Percentiles rank a stretch among this genome's conserved stretches.
Evolutionary conservation across 2,888 invertebrate genomes (phyloP).

Genomic region (Allophyes oxyacanthae): DNA sequence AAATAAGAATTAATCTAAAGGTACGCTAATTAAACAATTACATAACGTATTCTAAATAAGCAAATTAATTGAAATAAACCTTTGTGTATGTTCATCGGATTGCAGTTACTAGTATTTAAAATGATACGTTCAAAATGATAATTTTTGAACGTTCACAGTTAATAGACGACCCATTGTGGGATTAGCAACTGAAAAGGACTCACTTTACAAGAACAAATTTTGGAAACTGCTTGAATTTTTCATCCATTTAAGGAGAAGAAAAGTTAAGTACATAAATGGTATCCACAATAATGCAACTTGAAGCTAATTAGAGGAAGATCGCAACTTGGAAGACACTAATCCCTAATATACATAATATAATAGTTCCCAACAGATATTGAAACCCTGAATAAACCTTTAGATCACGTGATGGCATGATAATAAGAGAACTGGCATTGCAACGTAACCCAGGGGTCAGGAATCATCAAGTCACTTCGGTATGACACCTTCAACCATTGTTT

Average conservation of each 20-base stretch:
- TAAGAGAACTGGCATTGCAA: conserved; percentile 28
- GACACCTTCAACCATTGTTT: conserved; percentile 62
- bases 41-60: conserved; percentile 10
- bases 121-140: conserved; percentile 21
- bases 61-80: not conserved
- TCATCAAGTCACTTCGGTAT: conserved; percentile 53
- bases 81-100: not conserved
- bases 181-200: conserved; percentile 8
- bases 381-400: conserved; percentile 19
- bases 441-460: conserved; percentile 46
- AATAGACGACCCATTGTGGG: conserved; percentile 30
- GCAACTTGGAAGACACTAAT: not conserved
- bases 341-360: not conserved
- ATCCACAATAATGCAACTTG: too few relatives aligned
- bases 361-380: conserved; percentile 12
- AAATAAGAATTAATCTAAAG: not conserved
- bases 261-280: too few relatives aligned
- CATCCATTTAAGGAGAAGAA: not conserved
- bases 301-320: too few relatives aligned
- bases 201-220: conserved; percentile 11
- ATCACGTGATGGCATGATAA: conserved; percentile 22
- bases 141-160: conserved; percentile 19
- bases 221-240: not conserved
- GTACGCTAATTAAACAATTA: conserved; percentile 15
- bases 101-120: conserved; percentile 3